A percentile compares a stretch with the other conserved stretches of the same genome.
Conservation (phyloP, 64 coral and sea anemone genomes). For the Stichodactyla mertensii region DNA sequence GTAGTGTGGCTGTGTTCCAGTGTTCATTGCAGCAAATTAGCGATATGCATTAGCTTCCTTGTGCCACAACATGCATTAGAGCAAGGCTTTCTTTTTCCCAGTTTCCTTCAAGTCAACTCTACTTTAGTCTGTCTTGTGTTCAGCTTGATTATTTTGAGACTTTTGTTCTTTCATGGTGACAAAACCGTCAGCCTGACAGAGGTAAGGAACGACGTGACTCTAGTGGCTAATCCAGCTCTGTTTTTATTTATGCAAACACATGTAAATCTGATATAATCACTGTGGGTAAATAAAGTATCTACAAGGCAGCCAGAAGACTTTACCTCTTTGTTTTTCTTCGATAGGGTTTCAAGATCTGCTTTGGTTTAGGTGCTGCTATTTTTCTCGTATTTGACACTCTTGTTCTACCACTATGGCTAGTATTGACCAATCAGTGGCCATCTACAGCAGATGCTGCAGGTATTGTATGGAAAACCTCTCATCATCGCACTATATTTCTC, state of each 20-base stretch:
- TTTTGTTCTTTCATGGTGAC: background rate
- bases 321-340: background rate
- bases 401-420: slow-evolving; percentile 42
- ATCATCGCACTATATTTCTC: no score
- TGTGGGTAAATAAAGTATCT: no score
- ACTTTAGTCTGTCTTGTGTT: slow-evolving; percentile 24
- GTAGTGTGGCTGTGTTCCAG: slow-evolving; percentile 35
- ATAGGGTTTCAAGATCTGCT: slow-evolving; percentile 43
- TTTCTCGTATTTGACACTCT: slow-evolving; percentile 32
- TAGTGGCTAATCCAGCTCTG: background rate
- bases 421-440: slow-evolving; percentile 40
- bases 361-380: slow-evolving; percentile 11
- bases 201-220: background rate
- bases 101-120: background rate
- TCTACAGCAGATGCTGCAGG: slow-evolving; percentile 44
- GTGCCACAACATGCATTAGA: slow-evolving; percentile 1
- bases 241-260: no score
- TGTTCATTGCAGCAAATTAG: slow-evolving; percentile 42
- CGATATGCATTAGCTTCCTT: slow-evolving; percentile 16
- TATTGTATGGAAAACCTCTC: background rate
- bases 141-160: slow-evolving; percentile 6
- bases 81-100: slow-evolving; percentile 23
- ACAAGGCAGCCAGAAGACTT: no score
- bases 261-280: no score
- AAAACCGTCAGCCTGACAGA: background rate